Percentiles rank a stretch among this genome's conserved stretches.
phyloP scores from a whole-genome alignment of 2,888 invertebrate species.

The Opisthograptis luteolata region DNA sequence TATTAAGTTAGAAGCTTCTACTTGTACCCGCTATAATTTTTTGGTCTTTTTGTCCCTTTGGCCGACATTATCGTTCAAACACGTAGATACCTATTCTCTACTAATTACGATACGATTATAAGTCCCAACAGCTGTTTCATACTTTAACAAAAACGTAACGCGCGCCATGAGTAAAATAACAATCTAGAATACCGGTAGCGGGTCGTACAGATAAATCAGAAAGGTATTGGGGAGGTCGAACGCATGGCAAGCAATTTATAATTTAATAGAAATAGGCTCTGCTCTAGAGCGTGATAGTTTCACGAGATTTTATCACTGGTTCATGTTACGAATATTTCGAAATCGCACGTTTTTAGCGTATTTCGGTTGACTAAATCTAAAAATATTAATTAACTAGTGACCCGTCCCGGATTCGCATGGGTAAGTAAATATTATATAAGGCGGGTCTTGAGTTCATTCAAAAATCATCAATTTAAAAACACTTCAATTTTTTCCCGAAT shows the following conservation, averaged over 20 bases:
- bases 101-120: slow-evolving; percentile 14
- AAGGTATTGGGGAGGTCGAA: slow-evolving; percentile 37
- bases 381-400: too few species aligned
- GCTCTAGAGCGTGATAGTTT: slow-evolving; percentile 34
- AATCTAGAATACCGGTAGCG: slow-evolving; percentile 34
- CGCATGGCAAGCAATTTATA: slow-evolving; percentile 40
- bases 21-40: too few species aligned
- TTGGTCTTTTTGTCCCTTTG: too few species aligned
- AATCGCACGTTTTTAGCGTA: not conserved
- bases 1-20: too few species aligned
- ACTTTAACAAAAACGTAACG: slow-evolving; percentile 27
- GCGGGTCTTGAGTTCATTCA: too few species aligned
- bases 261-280: slow-evolving; percentile 41
- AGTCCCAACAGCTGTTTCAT: slow-evolving; percentile 25
- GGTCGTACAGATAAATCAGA: slow-evolving; percentile 38
- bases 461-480: too few species aligned
- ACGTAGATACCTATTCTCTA: too few species aligned
- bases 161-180: slow-evolving; percentile 36
- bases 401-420: too few species aligned
- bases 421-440: too few species aligned
- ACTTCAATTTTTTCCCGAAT: too few species aligned
- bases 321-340: slow-evolving; percentile 21
- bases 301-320: slow-evolving; percentile 36
- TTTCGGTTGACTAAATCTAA: too few species aligned
- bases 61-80: too few species aligned